phyloP scores from a whole-genome alignment of 2,113 vertebrate genomes.

The Plotosus lineatus region DNA sequence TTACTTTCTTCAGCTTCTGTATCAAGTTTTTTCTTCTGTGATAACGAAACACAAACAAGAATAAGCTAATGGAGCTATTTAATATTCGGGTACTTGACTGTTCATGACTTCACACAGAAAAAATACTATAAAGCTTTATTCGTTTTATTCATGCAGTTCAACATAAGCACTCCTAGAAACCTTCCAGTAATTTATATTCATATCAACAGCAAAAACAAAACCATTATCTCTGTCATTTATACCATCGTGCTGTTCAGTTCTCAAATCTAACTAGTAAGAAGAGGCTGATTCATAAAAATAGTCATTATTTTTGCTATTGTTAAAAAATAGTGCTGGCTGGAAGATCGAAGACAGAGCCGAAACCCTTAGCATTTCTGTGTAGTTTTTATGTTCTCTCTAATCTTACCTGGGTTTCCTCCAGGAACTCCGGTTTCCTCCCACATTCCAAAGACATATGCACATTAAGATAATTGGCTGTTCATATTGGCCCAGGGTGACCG shows the following conservation, averaged over 20 bases:
- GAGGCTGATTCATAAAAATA: not conserved
- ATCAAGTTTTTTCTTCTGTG: constrained; percentile 81
- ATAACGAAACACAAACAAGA: constrained; percentile 42
- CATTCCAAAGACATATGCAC: no score
- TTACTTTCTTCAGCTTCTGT: constrained; percentile 72
- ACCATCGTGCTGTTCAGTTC: not conserved
- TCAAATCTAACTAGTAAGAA: not conserved
- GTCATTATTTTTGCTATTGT: no score
- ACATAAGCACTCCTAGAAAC: not conserved
- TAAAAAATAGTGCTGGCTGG: not conserved
- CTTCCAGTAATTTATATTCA: no score
- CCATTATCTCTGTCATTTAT: not conserved
- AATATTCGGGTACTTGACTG: not conserved
- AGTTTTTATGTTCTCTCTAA: no score
- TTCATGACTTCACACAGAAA: not conserved
- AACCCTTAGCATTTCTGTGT: no score
- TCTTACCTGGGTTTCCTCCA: no score
- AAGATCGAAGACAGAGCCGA: no score
- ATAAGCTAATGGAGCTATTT: not conserved
- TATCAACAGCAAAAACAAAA: not conserved
- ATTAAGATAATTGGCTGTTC: no score
- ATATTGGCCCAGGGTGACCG: no score
- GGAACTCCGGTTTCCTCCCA: no score
- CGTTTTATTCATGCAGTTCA: not conserved
- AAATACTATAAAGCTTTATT: not conserved